Evolutionary conservation across 2,797 vertebrate genomes (phyloP), one percentile per base, ranked within the genome.

Genomic region (Uromys caudimaculatus): DNA sequence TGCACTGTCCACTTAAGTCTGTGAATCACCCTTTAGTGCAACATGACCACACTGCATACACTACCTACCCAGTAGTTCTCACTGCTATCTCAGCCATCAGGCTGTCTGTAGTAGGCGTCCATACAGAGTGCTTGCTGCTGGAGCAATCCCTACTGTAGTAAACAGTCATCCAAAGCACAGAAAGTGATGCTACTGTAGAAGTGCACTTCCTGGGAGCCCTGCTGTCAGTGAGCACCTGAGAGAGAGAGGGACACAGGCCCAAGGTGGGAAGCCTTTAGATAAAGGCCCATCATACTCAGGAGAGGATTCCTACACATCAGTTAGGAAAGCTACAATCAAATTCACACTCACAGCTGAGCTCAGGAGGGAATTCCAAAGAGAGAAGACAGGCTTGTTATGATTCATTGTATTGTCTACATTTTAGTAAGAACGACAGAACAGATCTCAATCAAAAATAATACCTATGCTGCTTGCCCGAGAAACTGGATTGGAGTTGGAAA

Each of bases 381-480:
- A 56, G 23, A 78, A 78, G 14, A 17, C 11, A 27, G 32, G 17
- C 56, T 19, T 52, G 7, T 62, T 75, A 17, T 81, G 58, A 47
- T 60, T 50, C 8, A 29, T 50, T 71, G 3, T 95, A 7, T 78
- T 91, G 12, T 91, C 23, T 35, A 32, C 41, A 9, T 90, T 91
- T 77, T 89, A 96, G 91, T 0, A 16, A 69, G 3, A 54, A 44
- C 3, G 0, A 1, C 5, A 24, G 3, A 41, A 0, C 0, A 1
- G 0, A 2, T 29, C 32, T 0, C 1, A 19, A 0, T 6, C 0
- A 9, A 8, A 9, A 1, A 0, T 17, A 0, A 1, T 44, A 44
- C 44, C 2, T 27, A 6, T 27, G 17, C 35, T 32, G 0, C 10
- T 54, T 97, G 96, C 41, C 96, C 91, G 0, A 3, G 50, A 52